Conservation (phyloP, 2,797 vertebrate species). For the Oceanodroma leucorhoa region DNA sequence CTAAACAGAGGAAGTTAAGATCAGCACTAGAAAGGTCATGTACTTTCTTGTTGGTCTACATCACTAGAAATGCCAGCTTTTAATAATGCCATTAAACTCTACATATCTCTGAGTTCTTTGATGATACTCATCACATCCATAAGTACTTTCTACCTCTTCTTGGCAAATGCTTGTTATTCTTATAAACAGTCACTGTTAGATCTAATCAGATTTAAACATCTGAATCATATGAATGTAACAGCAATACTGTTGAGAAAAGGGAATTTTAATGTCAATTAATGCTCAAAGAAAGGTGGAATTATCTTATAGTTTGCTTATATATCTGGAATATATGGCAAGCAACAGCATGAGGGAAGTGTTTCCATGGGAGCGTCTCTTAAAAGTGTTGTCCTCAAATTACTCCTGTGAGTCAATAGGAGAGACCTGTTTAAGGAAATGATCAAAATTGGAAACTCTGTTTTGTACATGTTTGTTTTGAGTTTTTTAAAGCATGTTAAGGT, state of each 20-base stretch:
- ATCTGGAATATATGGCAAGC: neutral
- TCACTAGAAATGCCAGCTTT: neutral
- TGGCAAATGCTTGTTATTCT: neutral
- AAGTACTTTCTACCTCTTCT: neutral
- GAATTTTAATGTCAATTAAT: neutral
- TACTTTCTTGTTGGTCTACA: neutral
- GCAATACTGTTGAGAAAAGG: neutral
- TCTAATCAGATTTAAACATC: neutral
- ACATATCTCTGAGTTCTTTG: neutral
- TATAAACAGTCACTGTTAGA: neutral
- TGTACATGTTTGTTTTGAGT: neutral
- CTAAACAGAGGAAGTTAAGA: neutral
- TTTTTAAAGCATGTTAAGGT: neutral
- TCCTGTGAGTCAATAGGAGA: neutral
- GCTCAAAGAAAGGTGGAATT: neutral
- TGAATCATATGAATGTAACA: neutral
- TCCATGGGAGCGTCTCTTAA: neutral
- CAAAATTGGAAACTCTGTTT: neutral
- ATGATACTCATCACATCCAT: neutral
- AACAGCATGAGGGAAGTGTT: neutral
- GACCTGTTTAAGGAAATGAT: neutral
- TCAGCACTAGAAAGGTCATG: neutral
- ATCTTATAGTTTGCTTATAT: neutral
- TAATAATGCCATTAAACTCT: neutral
- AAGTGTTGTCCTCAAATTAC: neutral